Percentiles rank a stretch among this genome's conserved stretches.
Evolutionary conservation across 64 coral and sea anemone genomes (phyloP).

Genomic region (Dendronephthya gigantea): DNA sequence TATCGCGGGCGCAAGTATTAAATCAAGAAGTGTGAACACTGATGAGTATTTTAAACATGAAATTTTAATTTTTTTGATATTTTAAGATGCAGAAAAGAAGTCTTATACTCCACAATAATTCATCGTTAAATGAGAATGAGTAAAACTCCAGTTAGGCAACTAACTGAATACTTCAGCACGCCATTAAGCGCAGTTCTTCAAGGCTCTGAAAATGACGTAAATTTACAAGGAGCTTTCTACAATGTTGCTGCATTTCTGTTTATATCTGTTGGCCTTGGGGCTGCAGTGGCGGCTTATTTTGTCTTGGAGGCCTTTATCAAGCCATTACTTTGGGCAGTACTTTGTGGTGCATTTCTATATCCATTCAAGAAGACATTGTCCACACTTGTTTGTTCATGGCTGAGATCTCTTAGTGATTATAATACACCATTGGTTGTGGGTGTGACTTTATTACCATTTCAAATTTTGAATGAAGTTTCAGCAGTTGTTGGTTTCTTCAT

Average conservation of each 20-base stretch:
- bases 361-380: slow-evolving; percentile 88
- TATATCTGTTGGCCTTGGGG: slow-evolving; percentile 45
- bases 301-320: slow-evolving; percentile 75
- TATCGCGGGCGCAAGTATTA: neutral
- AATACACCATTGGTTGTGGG: slow-evolving; percentile 80
- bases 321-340: slow-evolving; percentile 86
- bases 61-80: neutral
- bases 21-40: too few species aligned
- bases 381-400: slow-evolving; percentile 55
- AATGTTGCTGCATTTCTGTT: slow-evolving; percentile 83
- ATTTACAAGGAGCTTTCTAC: slow-evolving; percentile 75
- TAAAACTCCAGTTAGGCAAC: neutral
- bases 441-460: slow-evolving; percentile 70
- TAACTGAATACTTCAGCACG: slow-evolving; percentile 56
- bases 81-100: neutral
- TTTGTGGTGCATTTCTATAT: slow-evolving; percentile 89
- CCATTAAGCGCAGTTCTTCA: slow-evolving; percentile 69
- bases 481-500: slow-evolving; percentile 68
- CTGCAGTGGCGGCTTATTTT: slow-evolving; percentile 88
- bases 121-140: neutral
- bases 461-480: slow-evolving; percentile 66
- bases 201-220: slow-evolving; percentile 66
- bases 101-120: neutral
- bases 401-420: slow-evolving; percentile 64
- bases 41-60: too few species aligned